Evolutionary conservation across 2,797 vertebrate species (phyloP).

Genomic region (Astyanax mexicanus): DNA sequence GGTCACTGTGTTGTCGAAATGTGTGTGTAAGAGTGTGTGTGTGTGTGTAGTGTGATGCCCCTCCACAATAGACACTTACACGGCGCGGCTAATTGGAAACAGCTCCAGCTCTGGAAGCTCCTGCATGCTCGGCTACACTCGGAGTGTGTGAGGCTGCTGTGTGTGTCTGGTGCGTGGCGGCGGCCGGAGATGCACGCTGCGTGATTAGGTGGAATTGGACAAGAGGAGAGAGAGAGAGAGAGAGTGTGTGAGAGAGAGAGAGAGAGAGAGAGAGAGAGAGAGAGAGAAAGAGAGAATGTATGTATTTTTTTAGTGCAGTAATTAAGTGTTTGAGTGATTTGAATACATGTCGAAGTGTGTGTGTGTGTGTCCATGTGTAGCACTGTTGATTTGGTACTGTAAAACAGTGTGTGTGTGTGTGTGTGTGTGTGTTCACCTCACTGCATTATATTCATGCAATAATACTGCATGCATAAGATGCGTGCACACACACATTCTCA

Average conservation of each 20-base stretch:
- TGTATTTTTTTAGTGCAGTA: background rate
- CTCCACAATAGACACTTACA: constrained; percentile 82
- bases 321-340: background rate
- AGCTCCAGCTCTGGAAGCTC: constrained; percentile 82
- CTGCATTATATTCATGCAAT: too few species aligned
- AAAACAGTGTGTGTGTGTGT: background rate
- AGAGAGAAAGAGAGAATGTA: too few species aligned
- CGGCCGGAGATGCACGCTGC: background rate
- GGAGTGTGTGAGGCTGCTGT: constrained; percentile 56
- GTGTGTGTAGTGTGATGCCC: background rate
- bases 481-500: too few species aligned
- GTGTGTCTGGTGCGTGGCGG: background rate
- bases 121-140: constrained; percentile 81
- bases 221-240: too few species aligned
- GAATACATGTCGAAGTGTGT: too few species aligned
- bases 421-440: too few species aligned
- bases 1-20: constrained; percentile 21
- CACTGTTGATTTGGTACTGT: too few species aligned
- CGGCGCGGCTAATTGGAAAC: constrained; percentile 84
- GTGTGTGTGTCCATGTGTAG: too few species aligned
- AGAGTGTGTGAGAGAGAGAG: background rate
- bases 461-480: too few species aligned
- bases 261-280: too few species aligned
- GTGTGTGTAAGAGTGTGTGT: too few species aligned
- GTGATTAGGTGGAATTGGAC: background rate